Evolutionary conservation across 2,113 vertebrate genomes (phyloP), one percentile per base, ranked within the genome.

Genomic region (Desmodus rotundus): DNA sequence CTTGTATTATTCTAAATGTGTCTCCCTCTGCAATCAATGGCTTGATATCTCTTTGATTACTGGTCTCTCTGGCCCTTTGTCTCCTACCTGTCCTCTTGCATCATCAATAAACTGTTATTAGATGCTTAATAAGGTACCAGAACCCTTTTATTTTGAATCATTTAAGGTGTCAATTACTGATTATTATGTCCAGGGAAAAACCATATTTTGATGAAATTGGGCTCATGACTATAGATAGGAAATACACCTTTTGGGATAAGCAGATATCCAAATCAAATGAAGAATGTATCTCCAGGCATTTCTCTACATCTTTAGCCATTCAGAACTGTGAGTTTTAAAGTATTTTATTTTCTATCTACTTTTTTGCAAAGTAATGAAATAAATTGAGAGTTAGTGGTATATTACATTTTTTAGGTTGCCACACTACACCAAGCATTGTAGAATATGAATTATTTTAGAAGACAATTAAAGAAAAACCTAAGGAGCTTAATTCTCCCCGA

Each of bases 151-250:
- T 12, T 12, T 7, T 26, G 61, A 91, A 88, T 31, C 7, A 77
- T 56, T 89, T 52, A 11, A 72, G n/a, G 33, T 54, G 4, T 17
- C 80, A 85, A 38, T 28, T 85, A 70, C 36, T 47, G 52, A 80
- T 43, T 56, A 15, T 14, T 81, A 38, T 47, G 10, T 83, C 43
- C 10, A 43, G 45, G 26, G 56, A 93, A 90, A 78, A 80, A 63
- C 41, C 20, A 90, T 16, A n/a, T 80, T 92, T 96, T 93, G 11
- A 91, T 93, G 80, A 68, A 88, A 87, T 70, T 83, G 56, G 26
- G n/a, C 31, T 67, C 80, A 20, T 54, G 31, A 63, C 31, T 82
- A 63, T 17, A 65, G 61, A 72, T 24, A 91, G 14, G 33, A 89
- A 94, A 86, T 70, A 43, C 1, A 52, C 12, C 6, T n/a, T 61